Percentiles rank a stretch among this genome's conserved stretches.
Conservation (phyloP, 2,113 vertebrate species). For the Macaca fascicularis region DNA sequence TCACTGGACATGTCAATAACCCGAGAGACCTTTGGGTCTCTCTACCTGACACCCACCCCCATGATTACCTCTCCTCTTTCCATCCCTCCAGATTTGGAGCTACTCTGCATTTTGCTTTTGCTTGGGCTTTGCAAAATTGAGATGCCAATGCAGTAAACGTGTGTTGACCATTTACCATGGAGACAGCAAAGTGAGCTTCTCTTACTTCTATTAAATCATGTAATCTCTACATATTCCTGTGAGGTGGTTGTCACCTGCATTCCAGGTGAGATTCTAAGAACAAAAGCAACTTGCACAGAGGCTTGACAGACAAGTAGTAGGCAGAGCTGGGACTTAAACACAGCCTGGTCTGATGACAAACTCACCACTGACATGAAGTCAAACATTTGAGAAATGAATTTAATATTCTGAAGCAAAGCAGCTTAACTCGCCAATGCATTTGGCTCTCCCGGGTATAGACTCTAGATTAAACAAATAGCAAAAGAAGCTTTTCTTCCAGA, state of each 20-base stretch:
- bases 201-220: neutral
- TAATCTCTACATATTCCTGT: neutral
- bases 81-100: no score
- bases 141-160: fast-evolving
- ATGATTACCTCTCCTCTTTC: fast-evolving
- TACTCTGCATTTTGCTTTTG: neutral
- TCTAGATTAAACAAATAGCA: neutral
- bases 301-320: neutral
- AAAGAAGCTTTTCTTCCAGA: neutral
- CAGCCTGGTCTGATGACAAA: no score
- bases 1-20: neutral
- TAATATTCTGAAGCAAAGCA: neutral
- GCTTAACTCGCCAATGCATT: neutral
- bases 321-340: neutral
- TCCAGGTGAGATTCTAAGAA: neutral
- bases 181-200: neutral
- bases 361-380: neutral
- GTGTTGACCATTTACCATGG: neutral
- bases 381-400: constrained; percentile 14
- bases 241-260: neutral
- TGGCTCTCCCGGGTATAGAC: neutral
- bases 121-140: neutral
- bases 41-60: fast-evolving
- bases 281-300: neutral
- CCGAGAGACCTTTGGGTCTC: neutral